These are phyloP conservation scores for Cynocephalus volans DNA, from an alignment of 2,113 vertebrate genomes.

Conservation along the genomic window DNA sequence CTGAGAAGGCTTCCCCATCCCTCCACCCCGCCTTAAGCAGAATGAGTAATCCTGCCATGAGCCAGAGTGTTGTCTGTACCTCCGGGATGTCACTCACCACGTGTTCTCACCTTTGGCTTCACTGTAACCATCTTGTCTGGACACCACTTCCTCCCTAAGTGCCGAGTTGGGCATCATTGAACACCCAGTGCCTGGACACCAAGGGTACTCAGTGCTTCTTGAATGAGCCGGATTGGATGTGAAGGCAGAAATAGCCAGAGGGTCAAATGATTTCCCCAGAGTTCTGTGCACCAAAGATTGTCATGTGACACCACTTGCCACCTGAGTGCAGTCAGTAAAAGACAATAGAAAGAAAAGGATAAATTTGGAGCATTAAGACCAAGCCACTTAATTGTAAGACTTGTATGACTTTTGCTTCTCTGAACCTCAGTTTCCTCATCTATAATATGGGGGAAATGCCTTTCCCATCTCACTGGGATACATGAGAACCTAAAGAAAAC, in stretches of 20 bases:
- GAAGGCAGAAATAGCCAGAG: conserved; percentile 25
- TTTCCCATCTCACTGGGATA: background rate
- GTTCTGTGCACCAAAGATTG: background rate
- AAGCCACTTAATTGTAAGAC: background rate
- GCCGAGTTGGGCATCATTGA: background rate
- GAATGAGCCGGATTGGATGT: background rate
- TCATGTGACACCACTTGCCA: background rate
- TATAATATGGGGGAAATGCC: background rate
- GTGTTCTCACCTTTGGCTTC: background rate
- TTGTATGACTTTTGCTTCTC: background rate
- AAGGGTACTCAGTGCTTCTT: background rate
- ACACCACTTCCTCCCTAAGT: background rate
- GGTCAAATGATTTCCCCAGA: background rate
- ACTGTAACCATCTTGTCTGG: background rate
- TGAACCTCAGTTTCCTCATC: background rate
- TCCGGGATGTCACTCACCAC: background rate
- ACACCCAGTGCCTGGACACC: background rate
- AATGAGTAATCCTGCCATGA: background rate
- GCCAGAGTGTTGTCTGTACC: background rate
- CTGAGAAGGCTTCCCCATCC: background rate
- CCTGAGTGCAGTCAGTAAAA: background rate
- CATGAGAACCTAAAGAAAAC: background rate
- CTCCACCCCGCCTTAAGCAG: background rate
- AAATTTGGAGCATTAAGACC: background rate
- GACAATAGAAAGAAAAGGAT: background rate